Conservation (phyloP, 2,888 invertebrate species). For the Xestia sexstrigata region DNA sequence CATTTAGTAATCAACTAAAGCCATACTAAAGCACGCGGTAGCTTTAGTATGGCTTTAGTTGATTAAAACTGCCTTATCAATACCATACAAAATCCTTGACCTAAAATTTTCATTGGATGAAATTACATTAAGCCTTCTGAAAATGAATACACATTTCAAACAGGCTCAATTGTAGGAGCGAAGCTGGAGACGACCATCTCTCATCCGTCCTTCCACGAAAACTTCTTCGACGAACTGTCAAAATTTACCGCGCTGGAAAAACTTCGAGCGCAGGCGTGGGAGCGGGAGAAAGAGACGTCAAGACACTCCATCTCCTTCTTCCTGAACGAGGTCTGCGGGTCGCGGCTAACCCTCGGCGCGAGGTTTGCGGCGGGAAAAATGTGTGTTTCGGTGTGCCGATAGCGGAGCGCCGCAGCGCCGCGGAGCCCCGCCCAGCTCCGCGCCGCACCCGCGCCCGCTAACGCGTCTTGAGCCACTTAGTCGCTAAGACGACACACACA, state of each 20-base stretch:
- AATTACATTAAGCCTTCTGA: neutral
- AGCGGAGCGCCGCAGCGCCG: constrained; percentile 88
- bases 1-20: neutral
- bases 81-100: neutral
- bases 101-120: neutral
- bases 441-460: constrained; percentile 85
- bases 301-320: constrained; percentile 76
- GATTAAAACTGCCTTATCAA: neutral
- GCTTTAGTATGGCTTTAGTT: neutral
- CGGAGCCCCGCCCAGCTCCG: constrained; percentile 78
- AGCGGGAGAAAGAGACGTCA: constrained; percentile 71
- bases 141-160: neutral
- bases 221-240: constrained; percentile 79
- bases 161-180: neutral
- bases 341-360: constrained; percentile 91
- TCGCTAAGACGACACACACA: constrained; percentile 88
- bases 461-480: constrained; percentile 91
- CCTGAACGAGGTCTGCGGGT: constrained; percentile 89
- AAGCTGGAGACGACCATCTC: constrained; percentile 8
- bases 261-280: constrained; percentile 81
- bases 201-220: constrained; percentile 65
- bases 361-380: constrained; percentile 91
- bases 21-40: too few relatives aligned
- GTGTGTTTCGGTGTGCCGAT: constrained; percentile 91
- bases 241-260: constrained; percentile 80